Evolutionary conservation across 53 echinoderm and acorn worm genomes (phyloP).

Genomic region (Henricia sp.): DNA sequence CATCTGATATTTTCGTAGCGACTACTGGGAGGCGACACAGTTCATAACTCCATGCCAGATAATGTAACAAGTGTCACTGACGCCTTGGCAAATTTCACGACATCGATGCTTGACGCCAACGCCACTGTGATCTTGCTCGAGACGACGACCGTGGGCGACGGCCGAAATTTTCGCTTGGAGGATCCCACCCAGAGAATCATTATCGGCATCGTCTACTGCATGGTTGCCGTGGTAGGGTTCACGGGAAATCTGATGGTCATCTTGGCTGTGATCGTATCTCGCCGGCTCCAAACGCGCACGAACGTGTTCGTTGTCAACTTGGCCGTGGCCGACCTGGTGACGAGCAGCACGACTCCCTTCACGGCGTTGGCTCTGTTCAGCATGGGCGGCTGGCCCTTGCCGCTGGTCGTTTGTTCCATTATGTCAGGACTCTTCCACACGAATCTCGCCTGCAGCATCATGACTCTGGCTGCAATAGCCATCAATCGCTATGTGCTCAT

Average conservation of each 20-base stretch:
- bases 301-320: slow-evolving; percentile 78
- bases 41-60: no score
- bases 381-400: slow-evolving; percentile 68
- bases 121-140: not conserved
- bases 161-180: slow-evolving; percentile 58
- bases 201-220: slow-evolving; percentile 26
- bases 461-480: slow-evolving; percentile 65
- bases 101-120: no score
- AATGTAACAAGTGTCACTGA: no score
- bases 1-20: no score
- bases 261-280: slow-evolving; percentile 64
- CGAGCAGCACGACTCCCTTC: slow-evolving; percentile 47
- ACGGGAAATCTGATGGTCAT: slow-evolving; percentile 70
- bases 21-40: no score
- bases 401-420: slow-evolving; percentile 45
- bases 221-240: slow-evolving; percentile 55
- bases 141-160: slow-evolving; percentile 34
- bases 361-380: slow-evolving; percentile 58
- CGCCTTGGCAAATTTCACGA: no score
- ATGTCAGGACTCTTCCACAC: slow-evolving; percentile 39
- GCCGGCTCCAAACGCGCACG: slow-evolving; percentile 69
- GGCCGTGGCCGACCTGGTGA: slow-evolving; percentile 65
- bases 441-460: slow-evolving; percentile 63
- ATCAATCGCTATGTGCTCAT: slow-evolving; percentile 72
- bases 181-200: slow-evolving; percentile 58